These are phyloP conservation scores for Dipus sagitta DNA, from an alignment of 2,797 vertebrate species.

Conservation along the genomic window DNA sequence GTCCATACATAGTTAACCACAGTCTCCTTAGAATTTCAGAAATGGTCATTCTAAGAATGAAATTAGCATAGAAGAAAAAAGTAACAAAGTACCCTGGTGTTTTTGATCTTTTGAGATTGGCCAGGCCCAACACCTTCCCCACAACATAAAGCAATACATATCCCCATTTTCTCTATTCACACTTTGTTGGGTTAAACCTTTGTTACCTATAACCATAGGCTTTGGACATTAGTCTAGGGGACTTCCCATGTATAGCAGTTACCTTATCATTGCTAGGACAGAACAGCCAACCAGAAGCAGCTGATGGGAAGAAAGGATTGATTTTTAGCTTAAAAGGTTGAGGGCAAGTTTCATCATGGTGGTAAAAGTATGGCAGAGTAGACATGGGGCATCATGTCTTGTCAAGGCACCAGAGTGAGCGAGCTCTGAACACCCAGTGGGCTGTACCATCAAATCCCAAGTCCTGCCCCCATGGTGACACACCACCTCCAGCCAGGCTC, in stretches of 20 bases:
- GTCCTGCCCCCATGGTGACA: too few species aligned
- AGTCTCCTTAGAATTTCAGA: neutral
- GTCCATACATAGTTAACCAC: neutral
- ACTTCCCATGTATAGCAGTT: neutral
- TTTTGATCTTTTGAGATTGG: constrained; percentile 7
- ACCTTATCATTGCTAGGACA: too few species aligned
- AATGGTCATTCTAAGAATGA: neutral
- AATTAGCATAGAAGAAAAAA: neutral
- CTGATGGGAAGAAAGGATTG: too few species aligned
- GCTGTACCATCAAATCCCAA: too few species aligned
- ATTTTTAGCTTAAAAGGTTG: too few species aligned
- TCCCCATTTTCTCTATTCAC: constrained; percentile 8
- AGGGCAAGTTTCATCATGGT: too few species aligned
- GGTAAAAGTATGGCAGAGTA: too few species aligned
- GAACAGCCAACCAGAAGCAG: too few species aligned
- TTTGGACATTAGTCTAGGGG: neutral
- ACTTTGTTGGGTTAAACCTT: constrained; percentile 34
- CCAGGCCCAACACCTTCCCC: neutral
- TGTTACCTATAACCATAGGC: neutral
- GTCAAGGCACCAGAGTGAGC: too few species aligned
- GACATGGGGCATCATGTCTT: too few species aligned
- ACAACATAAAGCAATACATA: neutral
- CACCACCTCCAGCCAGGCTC: too few species aligned
- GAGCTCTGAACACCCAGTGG: too few species aligned
- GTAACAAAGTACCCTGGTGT: neutral